Evolutionary conservation across 37 sponge, comb jelly and placozoan species (phyloP).

Genomic region (Dysidea cf. avara): DNA sequence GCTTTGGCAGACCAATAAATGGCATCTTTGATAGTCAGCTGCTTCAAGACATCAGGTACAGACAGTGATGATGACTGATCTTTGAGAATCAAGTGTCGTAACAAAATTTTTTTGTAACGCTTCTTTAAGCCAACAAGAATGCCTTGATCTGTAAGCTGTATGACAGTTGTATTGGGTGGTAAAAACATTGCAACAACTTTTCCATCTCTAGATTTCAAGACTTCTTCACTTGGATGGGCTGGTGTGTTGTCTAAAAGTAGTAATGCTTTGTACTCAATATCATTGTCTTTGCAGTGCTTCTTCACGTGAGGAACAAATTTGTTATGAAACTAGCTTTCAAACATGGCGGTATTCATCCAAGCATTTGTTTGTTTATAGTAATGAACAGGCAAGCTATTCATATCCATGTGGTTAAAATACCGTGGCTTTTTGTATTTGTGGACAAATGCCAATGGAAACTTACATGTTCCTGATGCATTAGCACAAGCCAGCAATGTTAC

Average conservation of each 20-base stretch:
- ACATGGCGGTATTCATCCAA: constrained; percentile 70
- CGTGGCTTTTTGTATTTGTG: constrained; percentile 62
- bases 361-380: constrained; percentile 68
- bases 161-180: constrained; percentile 70
- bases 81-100: constrained; percentile 55
- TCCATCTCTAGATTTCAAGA: constrained; percentile 41
- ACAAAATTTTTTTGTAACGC: constrained; percentile 52
- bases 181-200: constrained; percentile 48
- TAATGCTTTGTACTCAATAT: constrained; percentile 46
- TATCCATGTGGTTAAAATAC: constrained; percentile 43
- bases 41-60: too few relatives aligned
- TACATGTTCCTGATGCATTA: too few relatives aligned
- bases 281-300: too few relatives aligned
- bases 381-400: constrained; percentile 38
- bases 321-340: too few relatives aligned
- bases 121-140: constrained; percentile 51
- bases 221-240: constrained; percentile 61
- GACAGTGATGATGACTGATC: too few relatives aligned
- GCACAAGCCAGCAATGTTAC: too few relatives aligned
- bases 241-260: constrained; percentile 62
- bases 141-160: constrained; percentile 84
- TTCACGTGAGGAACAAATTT: too few relatives aligned
- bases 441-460: too few relatives aligned
- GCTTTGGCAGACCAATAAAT: too few relatives aligned
- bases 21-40: too few relatives aligned